These are phyloP conservation scores for Cyclopterus lumpus DNA, from an alignment of 2,797 vertebrate species.

Conservation along the genomic window DNA sequence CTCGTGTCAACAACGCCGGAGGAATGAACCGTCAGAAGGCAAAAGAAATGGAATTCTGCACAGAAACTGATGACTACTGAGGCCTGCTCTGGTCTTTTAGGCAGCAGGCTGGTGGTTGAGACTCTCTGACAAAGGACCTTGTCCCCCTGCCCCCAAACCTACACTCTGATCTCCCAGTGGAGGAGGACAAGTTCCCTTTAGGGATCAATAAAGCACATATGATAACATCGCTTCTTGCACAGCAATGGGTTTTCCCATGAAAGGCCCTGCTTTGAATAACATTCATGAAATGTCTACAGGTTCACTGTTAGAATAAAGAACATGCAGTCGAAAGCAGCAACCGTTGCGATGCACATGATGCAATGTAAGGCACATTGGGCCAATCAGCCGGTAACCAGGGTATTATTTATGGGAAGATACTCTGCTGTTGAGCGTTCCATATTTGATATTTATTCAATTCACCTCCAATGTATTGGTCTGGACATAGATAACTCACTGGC, in stretches of 20 bases:
- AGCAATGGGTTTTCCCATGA: conserved; percentile 3
- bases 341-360: neutral
- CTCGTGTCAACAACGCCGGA: conserved; percentile 45
- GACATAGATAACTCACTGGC: neutral
- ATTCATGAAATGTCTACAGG: neutral
- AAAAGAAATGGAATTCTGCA: conserved; percentile 30
- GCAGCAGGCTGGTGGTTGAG: conserved; percentile 9
- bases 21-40: conserved; percentile 17
- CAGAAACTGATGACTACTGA: conserved; percentile 23
- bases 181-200: conserved; percentile 7
- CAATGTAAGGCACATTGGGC: neutral
- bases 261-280: conserved; percentile 9
- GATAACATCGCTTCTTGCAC: conserved; percentile 4
- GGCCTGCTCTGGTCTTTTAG: neutral
- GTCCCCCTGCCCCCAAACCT: neutral
- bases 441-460: conserved; percentile 2
- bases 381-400: conserved; percentile 1
- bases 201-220: conserved; percentile 7
- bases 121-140: neutral
- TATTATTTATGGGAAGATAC: conserved; percentile 19
- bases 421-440: neutral
- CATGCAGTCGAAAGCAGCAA: neutral
- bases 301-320: neutral
- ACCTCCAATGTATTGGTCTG: neutral
- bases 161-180: neutral